phyloP scores from a whole-genome alignment of 2,888 invertebrate genomes.

The Lasioglossum villosulum region DNA sequence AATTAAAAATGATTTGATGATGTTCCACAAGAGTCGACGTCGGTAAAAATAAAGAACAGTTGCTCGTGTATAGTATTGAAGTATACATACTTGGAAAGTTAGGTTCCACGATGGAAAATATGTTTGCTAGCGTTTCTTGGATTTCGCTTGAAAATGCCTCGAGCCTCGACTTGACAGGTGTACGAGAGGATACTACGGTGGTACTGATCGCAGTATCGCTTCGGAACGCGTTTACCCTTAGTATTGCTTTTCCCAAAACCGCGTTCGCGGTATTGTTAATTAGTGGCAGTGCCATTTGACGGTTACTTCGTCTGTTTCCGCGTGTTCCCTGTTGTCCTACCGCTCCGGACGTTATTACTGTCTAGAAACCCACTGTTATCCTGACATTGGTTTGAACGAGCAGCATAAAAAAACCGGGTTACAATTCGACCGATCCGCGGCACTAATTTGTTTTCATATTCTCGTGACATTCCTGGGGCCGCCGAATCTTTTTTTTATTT shows the following conservation, averaged over 20 bases:
- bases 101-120: too few species aligned
- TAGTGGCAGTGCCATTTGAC: slow-evolving; percentile 66
- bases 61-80: too few species aligned
- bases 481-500: not conserved
- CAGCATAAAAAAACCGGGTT: too few species aligned
- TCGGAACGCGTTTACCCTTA: slow-evolving; percentile 34
- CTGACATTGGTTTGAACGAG: too few species aligned
- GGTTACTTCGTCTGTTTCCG: slow-evolving; percentile 2
- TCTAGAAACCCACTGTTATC: slow-evolving; percentile 13
- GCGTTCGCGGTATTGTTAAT: slow-evolving; percentile 48
- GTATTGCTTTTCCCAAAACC: slow-evolving; percentile 66
- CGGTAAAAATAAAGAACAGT: too few species aligned
- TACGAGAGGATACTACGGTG: too few species aligned
- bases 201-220: not conserved
- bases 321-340: not conserved
- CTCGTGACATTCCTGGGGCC: not conserved
- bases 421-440: too few species aligned
- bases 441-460: too few species aligned
- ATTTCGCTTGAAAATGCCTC: not conserved
- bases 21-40: too few species aligned
- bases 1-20: too few species aligned
- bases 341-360: not conserved
- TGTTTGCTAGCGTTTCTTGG: too few species aligned
- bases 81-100: too few species aligned
- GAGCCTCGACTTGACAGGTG: slow-evolving; percentile 40